Conservation (phyloP, 2,888 invertebrate genomes). For the Polia nebulosa region DNA sequence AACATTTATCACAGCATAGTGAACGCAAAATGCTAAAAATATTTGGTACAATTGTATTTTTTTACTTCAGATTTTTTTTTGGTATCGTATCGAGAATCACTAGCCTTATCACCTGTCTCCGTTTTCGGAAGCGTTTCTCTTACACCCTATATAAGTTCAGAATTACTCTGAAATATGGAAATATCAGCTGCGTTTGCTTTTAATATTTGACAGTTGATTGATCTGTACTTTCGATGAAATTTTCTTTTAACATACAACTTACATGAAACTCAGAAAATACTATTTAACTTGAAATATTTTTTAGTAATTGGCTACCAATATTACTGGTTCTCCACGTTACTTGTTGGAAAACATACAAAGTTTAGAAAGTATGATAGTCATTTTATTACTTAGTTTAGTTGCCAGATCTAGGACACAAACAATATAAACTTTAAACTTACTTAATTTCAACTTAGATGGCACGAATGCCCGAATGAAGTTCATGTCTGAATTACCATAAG, state of each 20-base stretch:
- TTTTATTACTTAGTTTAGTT: conserved; percentile 15
- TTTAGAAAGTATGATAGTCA: conserved; percentile 9
- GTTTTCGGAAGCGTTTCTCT: too few relatives aligned
- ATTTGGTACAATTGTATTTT: too few relatives aligned
- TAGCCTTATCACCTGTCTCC: too few relatives aligned
- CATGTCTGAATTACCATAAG: conserved; percentile 59
- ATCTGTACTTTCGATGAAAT: background rate
- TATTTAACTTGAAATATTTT: background rate
- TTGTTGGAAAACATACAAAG: background rate
- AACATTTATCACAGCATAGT: too few relatives aligned
- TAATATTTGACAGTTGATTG: background rate
- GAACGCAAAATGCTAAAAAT: too few relatives aligned
- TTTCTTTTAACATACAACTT: background rate
- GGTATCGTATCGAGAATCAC: too few relatives aligned
- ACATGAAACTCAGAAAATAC: background rate
- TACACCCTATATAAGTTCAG: too few relatives aligned
- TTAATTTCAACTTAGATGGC: conserved; percentile 45
- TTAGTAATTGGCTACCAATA: background rate
- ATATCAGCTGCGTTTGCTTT: too few relatives aligned
- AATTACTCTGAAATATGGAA: too few relatives aligned
- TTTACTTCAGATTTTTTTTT: too few relatives aligned
- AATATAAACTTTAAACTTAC: conserved; percentile 42
- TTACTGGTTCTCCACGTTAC: background rate
- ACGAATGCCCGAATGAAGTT: conserved; percentile 43
- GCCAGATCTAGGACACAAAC: conserved; percentile 18